Base-by-base conservation (phyloP, 2,797 vertebrate genomes). In the Tinamus major region DNA sequence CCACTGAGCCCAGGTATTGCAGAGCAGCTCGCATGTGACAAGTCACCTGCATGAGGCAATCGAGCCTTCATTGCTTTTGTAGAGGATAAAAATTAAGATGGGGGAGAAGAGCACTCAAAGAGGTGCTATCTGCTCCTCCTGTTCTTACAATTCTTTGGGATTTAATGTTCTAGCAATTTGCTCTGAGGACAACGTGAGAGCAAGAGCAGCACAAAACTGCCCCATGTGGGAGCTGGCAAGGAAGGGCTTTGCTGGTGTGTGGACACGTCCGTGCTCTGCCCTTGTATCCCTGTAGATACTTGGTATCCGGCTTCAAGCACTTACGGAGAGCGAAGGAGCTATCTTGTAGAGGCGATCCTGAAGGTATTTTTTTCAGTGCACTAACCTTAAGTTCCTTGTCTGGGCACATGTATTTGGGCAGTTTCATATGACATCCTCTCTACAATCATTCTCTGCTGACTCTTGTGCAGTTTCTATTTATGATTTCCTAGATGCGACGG, bases 381-480 rank as follows among this genome's bases (percentile, higher is more conserved):
- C 44, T 35, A 46, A 42, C 12, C 71, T 85, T 87, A 18, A 68
- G n/a, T 37, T 95, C 68, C 71, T 58, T 74, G 51, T 41, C 6
- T 21, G 19, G 59, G 39, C 68, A 79, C 35, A 77, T 6, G 9
- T 37, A 77, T 64, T n/a, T 37, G 81, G 56, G 53, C 44, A 44
- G 44, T 75, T 77, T 64, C 87, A 83, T 24, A 55, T 9, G 9
- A 85, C 26, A 12, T 41, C 13, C 23, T 74, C 74, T 70, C 42
- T 64, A 58, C 5, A 56, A 56, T 56, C 75, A 93, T 27, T 23
- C 29, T 81, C 64, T 65, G 79, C 3, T 89, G 86, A 68, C 74
- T 89, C 89, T 68, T 80, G 76, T 26, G 12, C 37, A 23, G 71
- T 53, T 84, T 70, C 71, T 90, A 85, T 90, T 92, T 85, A 44